Base-by-base conservation (phyloP, 2,113 vertebrate species). In the Enhydra lutris region DNA sequence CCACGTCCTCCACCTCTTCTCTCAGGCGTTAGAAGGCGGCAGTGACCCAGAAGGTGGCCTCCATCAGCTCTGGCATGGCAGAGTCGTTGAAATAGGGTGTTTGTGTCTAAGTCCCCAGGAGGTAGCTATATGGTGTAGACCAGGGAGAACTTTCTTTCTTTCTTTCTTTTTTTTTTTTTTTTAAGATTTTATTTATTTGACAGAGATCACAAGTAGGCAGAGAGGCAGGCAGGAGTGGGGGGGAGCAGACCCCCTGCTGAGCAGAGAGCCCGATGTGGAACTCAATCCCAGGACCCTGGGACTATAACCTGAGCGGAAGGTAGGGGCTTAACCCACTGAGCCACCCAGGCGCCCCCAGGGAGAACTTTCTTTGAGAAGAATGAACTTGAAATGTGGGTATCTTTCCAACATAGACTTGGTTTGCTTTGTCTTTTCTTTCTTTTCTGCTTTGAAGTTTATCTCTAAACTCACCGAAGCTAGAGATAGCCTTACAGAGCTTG, bases 201-300 rank as follows among this genome's bases (percentile, higher is more conserved):
- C 52, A 18, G 52, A 52, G 50, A 18, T 55, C 17, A 55, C 52
- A 55, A 18, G 52, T 55, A 55, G 52, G 52, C 52, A 55, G 52
- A 55, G 52, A 55, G 52, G 17, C 52, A 55, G 52, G 17, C 17
- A 0, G 0, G 52, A 0, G 52, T 1, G 0, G 17, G 17, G 5
- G 52, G 17, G 3, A 55, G 52, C 52, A 55, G 52, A 17, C 52
- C 10, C 17, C 52, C 52, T 0, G 17, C 15, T 17, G 50, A 52
- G 50, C 4, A 15, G 52, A 55, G 52, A 55, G 52, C 52, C 17
- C 52, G 1, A 55, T 55, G 17, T 5, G 1, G 52, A 17, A 17
- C 52, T 55, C 17, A 1, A 55, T 55, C 52, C 52, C 52, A 55
- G 52, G 52, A 55, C 52, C 17, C 52, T 55, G 52, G 17, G 52